Percentiles rank a stretch among this genome's conserved stretches.
These are phyloP conservation scores for Ditylenchus dipsaci DNA, from an alignment of 1,140 invertebrate genomes.

Conservation along the genomic window DNA sequence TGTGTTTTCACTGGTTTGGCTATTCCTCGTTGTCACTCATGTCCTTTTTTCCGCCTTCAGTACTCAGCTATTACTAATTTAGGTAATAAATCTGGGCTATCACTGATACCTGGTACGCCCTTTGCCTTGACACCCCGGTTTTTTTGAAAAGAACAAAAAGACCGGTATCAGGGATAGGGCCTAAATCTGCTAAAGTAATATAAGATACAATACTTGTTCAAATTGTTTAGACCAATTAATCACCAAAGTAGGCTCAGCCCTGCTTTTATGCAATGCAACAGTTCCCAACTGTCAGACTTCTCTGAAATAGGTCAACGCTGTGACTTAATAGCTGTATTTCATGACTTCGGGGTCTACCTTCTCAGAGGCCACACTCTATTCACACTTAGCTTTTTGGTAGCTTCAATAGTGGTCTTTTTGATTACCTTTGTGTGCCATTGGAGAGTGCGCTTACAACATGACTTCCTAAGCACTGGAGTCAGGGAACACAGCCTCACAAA, in stretches of 20 bases:
- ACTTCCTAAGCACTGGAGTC: conserved; percentile 33
- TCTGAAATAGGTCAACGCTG: conserved; percentile 48
- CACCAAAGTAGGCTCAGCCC: background rate
- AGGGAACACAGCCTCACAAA: conserved; percentile 53
- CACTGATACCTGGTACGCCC: background rate
- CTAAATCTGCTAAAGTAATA: background rate
- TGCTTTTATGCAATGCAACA: background rate
- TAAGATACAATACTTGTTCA: background rate
- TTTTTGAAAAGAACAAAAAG: too few relatives aligned
- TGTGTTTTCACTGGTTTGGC: conserved; percentile 50
- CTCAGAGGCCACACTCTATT: conserved; percentile 55
- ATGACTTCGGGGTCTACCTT: conserved; percentile 54
- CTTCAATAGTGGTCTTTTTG: conserved; percentile 51
- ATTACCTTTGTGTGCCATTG: conserved; percentile 52
- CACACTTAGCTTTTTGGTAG: conserved; percentile 50
- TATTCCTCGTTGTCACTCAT: conserved; percentile 51
- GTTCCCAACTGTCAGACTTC: conserved; percentile 41
- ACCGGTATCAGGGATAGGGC: too few relatives aligned
- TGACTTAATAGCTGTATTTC: conserved; percentile 51
- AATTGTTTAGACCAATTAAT: background rate
- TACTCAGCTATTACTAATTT: conserved; percentile 51
- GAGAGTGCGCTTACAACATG: conserved; percentile 47
- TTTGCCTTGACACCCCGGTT: too few relatives aligned
- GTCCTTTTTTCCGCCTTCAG: conserved; percentile 53
- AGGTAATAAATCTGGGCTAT: conserved; percentile 21